phyloP scores from a whole-genome alignment of 2,797 vertebrate species.

The Siniperca scherzeri region DNA sequence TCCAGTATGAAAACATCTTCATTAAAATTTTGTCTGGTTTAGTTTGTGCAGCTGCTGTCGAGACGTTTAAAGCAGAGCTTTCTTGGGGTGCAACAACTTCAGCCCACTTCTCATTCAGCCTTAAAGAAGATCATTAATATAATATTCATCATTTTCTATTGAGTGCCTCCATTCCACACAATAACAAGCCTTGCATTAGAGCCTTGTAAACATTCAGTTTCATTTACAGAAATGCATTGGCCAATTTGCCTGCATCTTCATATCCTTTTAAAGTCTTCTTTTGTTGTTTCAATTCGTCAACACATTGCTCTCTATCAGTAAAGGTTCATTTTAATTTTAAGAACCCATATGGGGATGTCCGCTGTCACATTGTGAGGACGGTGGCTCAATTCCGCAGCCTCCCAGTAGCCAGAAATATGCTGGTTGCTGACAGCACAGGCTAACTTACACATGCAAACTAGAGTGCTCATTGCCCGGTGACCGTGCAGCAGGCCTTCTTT shows the following conservation, averaged over 20 bases:
- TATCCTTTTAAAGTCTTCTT: not conserved
- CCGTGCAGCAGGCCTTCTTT: conserved; percentile 42
- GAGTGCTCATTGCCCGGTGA: conserved; percentile 23
- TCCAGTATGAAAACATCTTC: conserved; percentile 47
- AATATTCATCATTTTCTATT: conserved; percentile 15
- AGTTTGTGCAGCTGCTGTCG: conserved; percentile 55
- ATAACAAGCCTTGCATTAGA: not conserved
- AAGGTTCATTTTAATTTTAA: conserved; percentile 1
- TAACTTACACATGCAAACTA: conserved; percentile 23
- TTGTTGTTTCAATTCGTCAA: not conserved
- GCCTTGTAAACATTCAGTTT: not conserved
- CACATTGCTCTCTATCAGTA: not conserved
- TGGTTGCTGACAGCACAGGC: conserved; percentile 10
- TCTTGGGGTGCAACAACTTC: conserved; percentile 7
- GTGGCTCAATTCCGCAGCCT: conserved; percentile 20
- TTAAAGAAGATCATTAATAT: not conserved
- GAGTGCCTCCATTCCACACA: not conserved
- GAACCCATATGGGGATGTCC: not conserved
- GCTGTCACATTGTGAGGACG: conserved; percentile 16
- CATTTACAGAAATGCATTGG: not conserved
- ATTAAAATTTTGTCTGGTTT: conserved; percentile 34
- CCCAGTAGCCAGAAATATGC: not conserved
- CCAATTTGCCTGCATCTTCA: rapidly evolving
- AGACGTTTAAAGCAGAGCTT: conserved; percentile 28
- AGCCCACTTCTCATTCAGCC: conserved; percentile 26